These are phyloP conservation scores for Colossoma macropomum DNA, from an alignment of 2,113 vertebrate species.

Conservation along the genomic window DNA sequence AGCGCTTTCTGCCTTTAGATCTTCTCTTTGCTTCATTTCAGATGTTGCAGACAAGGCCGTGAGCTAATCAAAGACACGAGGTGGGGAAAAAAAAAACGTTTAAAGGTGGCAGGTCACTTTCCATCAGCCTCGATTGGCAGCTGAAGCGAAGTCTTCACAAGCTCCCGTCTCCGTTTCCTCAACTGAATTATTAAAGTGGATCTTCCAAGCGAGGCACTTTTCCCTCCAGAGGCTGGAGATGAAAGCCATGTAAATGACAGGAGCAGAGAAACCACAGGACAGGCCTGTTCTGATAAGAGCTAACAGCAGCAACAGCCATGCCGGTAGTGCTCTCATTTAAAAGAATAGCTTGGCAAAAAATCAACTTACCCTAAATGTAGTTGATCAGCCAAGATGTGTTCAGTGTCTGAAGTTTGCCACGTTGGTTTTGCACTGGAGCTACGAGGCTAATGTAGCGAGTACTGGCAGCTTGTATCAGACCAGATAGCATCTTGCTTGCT, in stretches of 20 bases:
- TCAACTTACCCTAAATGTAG: too few relatives aligned
- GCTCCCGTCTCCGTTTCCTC: constrained; percentile 26
- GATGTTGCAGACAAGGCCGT: background rate
- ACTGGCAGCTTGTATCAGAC: too few relatives aligned
- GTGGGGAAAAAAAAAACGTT: constrained; percentile 19
- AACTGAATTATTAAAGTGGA: constrained; percentile 58
- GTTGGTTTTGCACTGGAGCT: too few relatives aligned
- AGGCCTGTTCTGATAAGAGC: background rate
- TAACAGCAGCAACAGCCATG: background rate
- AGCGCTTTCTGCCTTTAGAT: background rate
- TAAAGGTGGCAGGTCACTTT: constrained; percentile 12
- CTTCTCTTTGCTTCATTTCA: background rate
- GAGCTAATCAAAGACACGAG: constrained; percentile 35
- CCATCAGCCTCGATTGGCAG: constrained; percentile 37
- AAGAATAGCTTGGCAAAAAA: too few relatives aligned
- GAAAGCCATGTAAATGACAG: constrained; percentile 57
- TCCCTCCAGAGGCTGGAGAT: constrained; percentile 46
- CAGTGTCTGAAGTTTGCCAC: too few relatives aligned
- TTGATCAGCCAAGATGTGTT: too few relatives aligned
- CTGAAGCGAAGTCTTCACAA: constrained; percentile 29
- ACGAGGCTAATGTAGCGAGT: too few relatives aligned
- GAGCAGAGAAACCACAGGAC: constrained; percentile 41
- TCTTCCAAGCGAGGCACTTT: constrained; percentile 42
- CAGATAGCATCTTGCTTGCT: too few relatives aligned
- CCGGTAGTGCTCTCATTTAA: too few relatives aligned